phyloP scores from a whole-genome alignment of 2,797 vertebrate species.

The Halcyon smyrnensis region DNA sequence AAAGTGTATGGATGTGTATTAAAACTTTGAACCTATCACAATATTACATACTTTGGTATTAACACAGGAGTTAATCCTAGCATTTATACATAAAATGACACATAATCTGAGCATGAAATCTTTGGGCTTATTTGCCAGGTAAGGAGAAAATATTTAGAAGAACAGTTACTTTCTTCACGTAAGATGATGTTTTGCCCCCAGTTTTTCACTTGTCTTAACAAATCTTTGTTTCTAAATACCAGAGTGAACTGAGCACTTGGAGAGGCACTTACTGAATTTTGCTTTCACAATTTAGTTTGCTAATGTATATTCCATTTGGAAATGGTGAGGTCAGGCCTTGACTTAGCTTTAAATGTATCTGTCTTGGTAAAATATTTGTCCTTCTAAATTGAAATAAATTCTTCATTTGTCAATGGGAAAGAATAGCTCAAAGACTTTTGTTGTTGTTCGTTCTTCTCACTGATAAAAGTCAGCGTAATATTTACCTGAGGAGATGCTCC shows the following conservation, averaged over 20 bases:
- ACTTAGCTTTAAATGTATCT: not conserved
- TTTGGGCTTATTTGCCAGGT: not conserved
- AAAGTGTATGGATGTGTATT: not conserved
- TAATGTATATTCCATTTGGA: not conserved
- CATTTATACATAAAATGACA: not conserved
- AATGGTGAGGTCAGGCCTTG: not conserved
- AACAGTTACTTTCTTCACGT: not conserved
- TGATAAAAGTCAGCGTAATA: not conserved
- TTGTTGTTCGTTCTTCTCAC: not conserved
- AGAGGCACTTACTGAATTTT: not conserved
- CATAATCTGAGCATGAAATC: not conserved
- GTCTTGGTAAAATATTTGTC: not conserved
- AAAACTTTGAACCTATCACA: not conserved
- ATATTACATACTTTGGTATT: not conserved
- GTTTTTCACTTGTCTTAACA: not conserved
- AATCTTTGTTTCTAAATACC: not conserved
- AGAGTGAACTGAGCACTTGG: not conserved
- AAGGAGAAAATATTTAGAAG: not conserved
- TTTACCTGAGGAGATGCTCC: not conserved
- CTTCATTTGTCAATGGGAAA: not conserved
- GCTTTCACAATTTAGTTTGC: not conserved
- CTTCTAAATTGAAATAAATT: not conserved
- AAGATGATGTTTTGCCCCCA: not conserved
- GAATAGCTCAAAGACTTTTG: not conserved
- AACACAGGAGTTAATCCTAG: not conserved